Evolutionary conservation across 2,888 invertebrate genomes (phyloP), one percentile per base, ranked within the genome.

Genomic region (Clanis bilineata): DNA sequence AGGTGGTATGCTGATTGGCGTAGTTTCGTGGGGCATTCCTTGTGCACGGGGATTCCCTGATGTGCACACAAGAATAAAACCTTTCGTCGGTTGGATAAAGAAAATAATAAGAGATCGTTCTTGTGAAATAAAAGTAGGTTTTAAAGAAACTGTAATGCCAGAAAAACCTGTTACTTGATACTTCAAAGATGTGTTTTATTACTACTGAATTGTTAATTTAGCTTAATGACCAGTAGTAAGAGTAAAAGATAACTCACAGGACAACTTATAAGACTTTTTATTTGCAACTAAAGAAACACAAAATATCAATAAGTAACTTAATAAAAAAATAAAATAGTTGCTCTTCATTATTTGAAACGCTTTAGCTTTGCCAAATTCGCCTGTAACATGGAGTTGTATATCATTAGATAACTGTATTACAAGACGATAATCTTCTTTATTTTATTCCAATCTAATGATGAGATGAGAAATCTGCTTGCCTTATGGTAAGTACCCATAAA

Each of bases 11-110:
- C 71, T 92, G 0, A 88, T 86, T 15, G 92, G 92, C 9, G 44
- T 92, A 3, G 88, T 90, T 1, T 92, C 92, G 6, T 93, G 92
- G 88, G 92, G 92, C 1, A 88, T 92, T 22, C 92, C 92, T 0
- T 93, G 92, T 63, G 92, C 87, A 1, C 75, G 79, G 32, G 92
- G 92, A 1, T 92, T 90, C 56, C 92, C 92, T 1, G 92, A 93
- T 63, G 92, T 92, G 0, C 92, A 92, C 60, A 90, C 90, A 1
- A 84, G 92, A 65, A 80, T 89, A 56, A 69, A 73, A n/a, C 78
- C 83, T 0, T 89, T 83, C 61, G 56, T 82, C 5, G 57, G 65
- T 12, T 92, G 92, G 92, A 86, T 92, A 62, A 64, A 70, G 45
- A 67, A 71, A 9, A 47, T 66, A 63, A 65, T 70, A 23, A 54